Percentiles rank a stretch among this genome's conserved stretches.
These are phyloP conservation scores for Xenentodon cancila DNA, from an alignment of 2,797 vertebrate genomes.

Conservation along the genomic window DNA sequence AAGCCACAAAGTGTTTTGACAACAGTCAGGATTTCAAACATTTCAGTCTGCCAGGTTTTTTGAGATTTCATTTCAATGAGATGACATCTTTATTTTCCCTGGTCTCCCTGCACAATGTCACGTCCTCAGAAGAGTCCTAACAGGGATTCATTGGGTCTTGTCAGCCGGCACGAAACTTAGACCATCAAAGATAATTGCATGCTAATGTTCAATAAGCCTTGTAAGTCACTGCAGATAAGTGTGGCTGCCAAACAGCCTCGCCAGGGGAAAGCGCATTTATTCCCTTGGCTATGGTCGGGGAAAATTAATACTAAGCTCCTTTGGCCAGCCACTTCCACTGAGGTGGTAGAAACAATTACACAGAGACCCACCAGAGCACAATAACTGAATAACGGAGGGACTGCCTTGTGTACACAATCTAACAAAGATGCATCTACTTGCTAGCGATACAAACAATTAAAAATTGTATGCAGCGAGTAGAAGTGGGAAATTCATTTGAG, in stretches of 20 bases:
- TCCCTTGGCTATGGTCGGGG: slow-evolving; percentile 65
- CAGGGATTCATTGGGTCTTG: slow-evolving; percentile 67
- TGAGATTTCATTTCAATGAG: slow-evolving; percentile 35
- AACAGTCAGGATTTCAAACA: background rate
- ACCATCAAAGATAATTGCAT: slow-evolving; percentile 79
- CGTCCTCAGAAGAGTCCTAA: slow-evolving; percentile 60
- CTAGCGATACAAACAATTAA: slow-evolving; percentile 54
- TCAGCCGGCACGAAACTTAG: slow-evolving; percentile 71
- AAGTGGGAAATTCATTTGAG: slow-evolving; percentile 56
- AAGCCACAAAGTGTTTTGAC: too few species aligned
- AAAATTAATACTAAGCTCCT: slow-evolving; percentile 74
- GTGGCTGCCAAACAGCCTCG: slow-evolving; percentile 72
- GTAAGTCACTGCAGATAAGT: slow-evolving; percentile 75
- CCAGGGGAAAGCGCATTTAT: slow-evolving; percentile 74
- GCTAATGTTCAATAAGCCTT: slow-evolving; percentile 80
- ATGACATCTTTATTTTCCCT: slow-evolving; percentile 57
- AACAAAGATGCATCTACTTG: slow-evolving; percentile 66
- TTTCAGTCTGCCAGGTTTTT: too few species aligned
- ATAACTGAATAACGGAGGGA: slow-evolving; percentile 68
- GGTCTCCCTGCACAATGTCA: slow-evolving; percentile 43
- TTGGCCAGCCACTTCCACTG: slow-evolving; percentile 64
- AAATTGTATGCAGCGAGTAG: slow-evolving; percentile 20
- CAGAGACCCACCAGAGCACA: slow-evolving; percentile 59
- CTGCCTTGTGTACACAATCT: slow-evolving; percentile 54
- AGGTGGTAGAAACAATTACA: slow-evolving; percentile 74